A percentile compares a stretch with the other conserved stretches of the same genome.
Evolutionary conservation across 1,140 invertebrate genomes (phyloP).

Genomic region (Zaprionus taronus): DNA sequence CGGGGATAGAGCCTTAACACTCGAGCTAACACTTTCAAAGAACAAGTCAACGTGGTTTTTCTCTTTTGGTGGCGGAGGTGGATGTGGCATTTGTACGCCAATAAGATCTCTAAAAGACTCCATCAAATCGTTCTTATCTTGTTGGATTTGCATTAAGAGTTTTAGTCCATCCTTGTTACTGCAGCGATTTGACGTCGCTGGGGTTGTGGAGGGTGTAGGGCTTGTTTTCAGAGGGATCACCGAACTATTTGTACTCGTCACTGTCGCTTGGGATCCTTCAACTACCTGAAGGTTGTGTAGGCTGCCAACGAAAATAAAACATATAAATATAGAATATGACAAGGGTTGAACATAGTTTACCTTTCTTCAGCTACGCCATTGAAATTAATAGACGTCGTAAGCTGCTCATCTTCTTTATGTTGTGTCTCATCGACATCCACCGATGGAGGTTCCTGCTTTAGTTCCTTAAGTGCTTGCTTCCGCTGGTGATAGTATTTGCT

Average conservation of each 20-base stretch:
- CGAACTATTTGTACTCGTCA: neutral
- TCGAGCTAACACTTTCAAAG: slow-evolving; percentile 81
- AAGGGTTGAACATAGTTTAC: neutral
- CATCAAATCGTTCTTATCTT: slow-evolving; percentile 80
- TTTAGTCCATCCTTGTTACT: slow-evolving; percentile 71
- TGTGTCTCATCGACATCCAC: neutral
- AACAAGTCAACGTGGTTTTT: slow-evolving; percentile 80
- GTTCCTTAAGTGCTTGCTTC: slow-evolving; percentile 36
- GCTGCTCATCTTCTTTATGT: neutral
- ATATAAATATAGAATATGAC: neutral
- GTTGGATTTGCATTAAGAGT: slow-evolving; percentile 78
- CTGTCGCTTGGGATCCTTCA: slow-evolving; percentile 1
- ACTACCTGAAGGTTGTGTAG: slow-evolving; percentile 7
- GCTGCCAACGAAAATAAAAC: slow-evolving; percentile 8
- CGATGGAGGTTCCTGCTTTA: slow-evolving; percentile 13
- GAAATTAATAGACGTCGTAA: neutral
- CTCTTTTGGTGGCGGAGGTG: slow-evolving; percentile 44
- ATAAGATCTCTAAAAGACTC: slow-evolving; percentile 78
- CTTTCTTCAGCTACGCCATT: slow-evolving; percentile 23
- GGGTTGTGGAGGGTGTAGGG: neutral
- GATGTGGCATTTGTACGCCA: slow-evolving; percentile 47
- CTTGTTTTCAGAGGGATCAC: slow-evolving; percentile 4
- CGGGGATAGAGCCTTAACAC: slow-evolving; percentile 75
- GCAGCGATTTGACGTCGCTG: slow-evolving; percentile 4
- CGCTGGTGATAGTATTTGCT: slow-evolving; percentile 78